A percentile compares a stretch with the other conserved stretches of the same genome.
phyloP scores from a whole-genome alignment of 2,113 vertebrate species.

The Gymnarchus niloticus region DNA sequence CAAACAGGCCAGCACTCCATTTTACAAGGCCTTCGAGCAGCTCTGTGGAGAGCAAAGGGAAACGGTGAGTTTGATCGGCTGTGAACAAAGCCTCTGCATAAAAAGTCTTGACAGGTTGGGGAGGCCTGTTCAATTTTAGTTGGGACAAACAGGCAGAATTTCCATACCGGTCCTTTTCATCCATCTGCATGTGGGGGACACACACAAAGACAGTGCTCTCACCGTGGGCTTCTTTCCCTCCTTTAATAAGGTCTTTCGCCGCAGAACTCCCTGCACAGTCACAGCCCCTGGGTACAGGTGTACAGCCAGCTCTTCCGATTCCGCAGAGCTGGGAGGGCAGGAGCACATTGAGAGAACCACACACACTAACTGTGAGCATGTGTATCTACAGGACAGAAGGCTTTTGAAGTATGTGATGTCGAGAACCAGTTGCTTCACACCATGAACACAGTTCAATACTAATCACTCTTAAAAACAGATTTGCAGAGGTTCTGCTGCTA shows the following conservation, averaged over 20 bases:
- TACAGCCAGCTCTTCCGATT: conserved; percentile 93
- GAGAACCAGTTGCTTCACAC: not conserved
- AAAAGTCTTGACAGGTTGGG: not conserved
- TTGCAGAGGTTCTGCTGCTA: not conserved
- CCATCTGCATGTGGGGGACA: too few relatives aligned
- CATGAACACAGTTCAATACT: not conserved
- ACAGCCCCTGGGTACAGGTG: conserved; percentile 94
- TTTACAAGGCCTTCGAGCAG: not conserved
- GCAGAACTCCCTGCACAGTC: conserved; percentile 91
- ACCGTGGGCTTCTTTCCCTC: conserved; percentile 98
- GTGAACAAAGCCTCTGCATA: not conserved
- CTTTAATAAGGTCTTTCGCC: conserved; percentile 93
- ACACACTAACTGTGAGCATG: not conserved
- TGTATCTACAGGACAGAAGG: not conserved
- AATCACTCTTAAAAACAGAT: not conserved
- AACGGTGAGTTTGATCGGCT: not conserved
- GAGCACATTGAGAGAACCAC: not conserved
- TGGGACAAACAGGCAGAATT: not conserved
- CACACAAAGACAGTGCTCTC: conserved; percentile 43
- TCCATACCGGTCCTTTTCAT: too few relatives aligned
- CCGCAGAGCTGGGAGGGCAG: conserved; percentile 76
- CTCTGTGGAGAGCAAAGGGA: not conserved
- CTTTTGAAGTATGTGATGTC: too few relatives aligned
- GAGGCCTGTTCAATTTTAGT: not conserved
- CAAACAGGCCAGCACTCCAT: not conserved